Evolutionary conservation across 1,140 invertebrate genomes (phyloP).

Genomic region (Melitaea cinxia): DNA sequence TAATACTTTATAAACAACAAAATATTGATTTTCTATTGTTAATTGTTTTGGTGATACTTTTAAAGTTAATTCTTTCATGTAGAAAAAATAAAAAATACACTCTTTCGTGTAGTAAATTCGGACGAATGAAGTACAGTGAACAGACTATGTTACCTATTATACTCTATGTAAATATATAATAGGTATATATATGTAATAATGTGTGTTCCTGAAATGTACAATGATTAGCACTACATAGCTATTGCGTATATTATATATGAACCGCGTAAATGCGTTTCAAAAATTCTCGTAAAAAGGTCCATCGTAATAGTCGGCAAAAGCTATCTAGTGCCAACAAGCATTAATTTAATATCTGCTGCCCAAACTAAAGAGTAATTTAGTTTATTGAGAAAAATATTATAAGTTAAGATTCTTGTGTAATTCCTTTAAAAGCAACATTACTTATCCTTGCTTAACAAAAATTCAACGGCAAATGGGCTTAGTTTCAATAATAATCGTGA

Average conservation of each 20-base stretch:
- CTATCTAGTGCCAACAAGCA: slow-evolving; percentile 17
- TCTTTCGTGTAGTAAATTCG: too few relatives aligned
- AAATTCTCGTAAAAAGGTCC: neutral
- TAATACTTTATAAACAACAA: too few relatives aligned
- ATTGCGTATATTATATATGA: slow-evolving; percentile 31
- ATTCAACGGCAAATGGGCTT: slow-evolving; percentile 74
- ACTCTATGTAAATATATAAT: too few relatives aligned
- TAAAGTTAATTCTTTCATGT: too few relatives aligned
- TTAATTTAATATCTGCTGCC: slow-evolving; percentile 60
- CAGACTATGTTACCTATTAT: neutral
- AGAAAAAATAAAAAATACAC: too few relatives aligned
- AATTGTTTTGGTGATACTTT: too few relatives aligned
- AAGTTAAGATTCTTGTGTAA: slow-evolving; percentile 42
- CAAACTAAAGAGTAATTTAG: slow-evolving; percentile 56
- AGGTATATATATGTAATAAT: too few relatives aligned
- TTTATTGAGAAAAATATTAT: slow-evolving; percentile 38
- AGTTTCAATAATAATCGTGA: slow-evolving; percentile 66
- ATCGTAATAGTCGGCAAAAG: slow-evolving; percentile 25
- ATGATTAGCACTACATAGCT: slow-evolving; percentile 43
- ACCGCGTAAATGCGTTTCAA: neutral
- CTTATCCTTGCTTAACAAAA: slow-evolving; percentile 59
- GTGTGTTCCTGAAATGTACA: slow-evolving; percentile 46
- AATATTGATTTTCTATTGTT: too few relatives aligned
- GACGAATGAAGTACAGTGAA: neutral
- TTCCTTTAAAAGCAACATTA: slow-evolving; percentile 45